phyloP scores from a whole-genome alignment of 2,888 invertebrate genomes.

The Papilio demoleus region DNA sequence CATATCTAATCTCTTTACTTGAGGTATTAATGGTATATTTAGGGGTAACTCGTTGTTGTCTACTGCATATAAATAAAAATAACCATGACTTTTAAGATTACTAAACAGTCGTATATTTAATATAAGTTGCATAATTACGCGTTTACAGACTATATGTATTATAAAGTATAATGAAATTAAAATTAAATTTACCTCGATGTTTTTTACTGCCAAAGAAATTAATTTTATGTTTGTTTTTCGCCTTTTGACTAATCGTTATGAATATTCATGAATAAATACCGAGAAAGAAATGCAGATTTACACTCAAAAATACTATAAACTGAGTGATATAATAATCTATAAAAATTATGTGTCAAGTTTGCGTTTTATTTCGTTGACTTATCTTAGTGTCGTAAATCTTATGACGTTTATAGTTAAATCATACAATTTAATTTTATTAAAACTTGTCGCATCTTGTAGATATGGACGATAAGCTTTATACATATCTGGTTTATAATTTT shows the following conservation, averaged over 20 bases:
- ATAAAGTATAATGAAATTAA: conserved; percentile 36
- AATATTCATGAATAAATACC: conserved; percentile 35
- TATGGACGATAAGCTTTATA: conserved; percentile 5
- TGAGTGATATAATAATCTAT: conserved; percentile 22
- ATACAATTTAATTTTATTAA: conserved; percentile 21
- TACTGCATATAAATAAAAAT: too few species aligned
- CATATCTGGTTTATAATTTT: neutral
- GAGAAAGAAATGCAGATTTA: conserved; percentile 33
- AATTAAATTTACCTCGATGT: conserved; percentile 1
- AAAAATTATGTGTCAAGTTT: conserved; percentile 35
- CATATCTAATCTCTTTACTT: neutral
- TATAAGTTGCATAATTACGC: conserved; percentile 16
- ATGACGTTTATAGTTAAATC: conserved; percentile 18
- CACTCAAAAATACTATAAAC: conserved; percentile 19
- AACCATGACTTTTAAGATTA: too few species aligned
- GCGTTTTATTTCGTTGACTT: conserved; percentile 5
- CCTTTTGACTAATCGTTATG: conserved; percentile 32
- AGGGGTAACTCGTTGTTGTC: too few species aligned
- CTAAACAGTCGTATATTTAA: conserved; percentile 1
- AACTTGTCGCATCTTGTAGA: conserved; percentile 15
- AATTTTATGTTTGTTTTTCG: conserved; percentile 23
- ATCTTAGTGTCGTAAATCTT: conserved; percentile 25
- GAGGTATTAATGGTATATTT: too few species aligned
- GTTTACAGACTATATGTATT: conserved; percentile 17
- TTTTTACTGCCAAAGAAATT: conserved; percentile 27